Evolutionary conservation across 2,888 invertebrate species (phyloP).

Genomic region (Noctua janthe): DNA sequence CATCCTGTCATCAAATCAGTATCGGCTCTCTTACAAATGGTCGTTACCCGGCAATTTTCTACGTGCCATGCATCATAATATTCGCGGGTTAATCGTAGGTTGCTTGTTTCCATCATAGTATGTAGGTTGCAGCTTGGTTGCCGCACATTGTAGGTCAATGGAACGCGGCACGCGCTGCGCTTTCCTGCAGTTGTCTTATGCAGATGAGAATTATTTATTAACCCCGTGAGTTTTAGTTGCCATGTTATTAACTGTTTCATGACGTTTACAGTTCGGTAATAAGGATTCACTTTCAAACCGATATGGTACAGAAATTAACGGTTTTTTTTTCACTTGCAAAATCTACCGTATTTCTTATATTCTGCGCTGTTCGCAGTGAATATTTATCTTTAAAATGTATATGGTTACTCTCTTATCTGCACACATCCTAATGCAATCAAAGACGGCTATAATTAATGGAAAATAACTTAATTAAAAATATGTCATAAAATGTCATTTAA

Average conservation of each 20-base stretch:
- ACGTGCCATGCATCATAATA: conserved; percentile 76
- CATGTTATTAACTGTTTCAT: conserved; percentile 28
- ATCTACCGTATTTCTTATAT: background rate
- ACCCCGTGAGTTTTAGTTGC: conserved; percentile 43
- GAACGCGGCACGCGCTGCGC: conserved; percentile 82
- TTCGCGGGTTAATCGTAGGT: conserved; percentile 80
- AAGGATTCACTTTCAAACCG: background rate
- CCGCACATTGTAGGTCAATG: conserved; percentile 83
- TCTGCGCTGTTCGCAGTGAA: background rate
- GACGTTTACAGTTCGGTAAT: background rate
- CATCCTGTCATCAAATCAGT: conserved; percentile 73
- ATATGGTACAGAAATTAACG: background rate
- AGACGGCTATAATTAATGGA: conserved; percentile 6
- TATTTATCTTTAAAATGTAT: background rate
- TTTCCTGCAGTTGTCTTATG: conserved; percentile 84
- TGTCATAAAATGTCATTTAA: conserved; percentile 9
- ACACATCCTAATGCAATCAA: conserved; percentile 7
- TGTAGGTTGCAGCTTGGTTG: conserved; percentile 82
- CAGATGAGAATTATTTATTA: conserved; percentile 74
- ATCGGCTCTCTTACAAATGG: conserved; percentile 61
- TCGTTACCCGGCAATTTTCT: conserved; percentile 74
- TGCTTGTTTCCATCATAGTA: conserved; percentile 77
- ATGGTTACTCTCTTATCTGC: background rate
- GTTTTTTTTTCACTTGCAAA: conserved; percentile 5
- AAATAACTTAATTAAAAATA: conserved; percentile 18